A percentile compares a stretch with the other conserved stretches of the same genome.
phyloP scores from a whole-genome alignment of 2,113 vertebrate species.

The Rattus rattus region DNA sequence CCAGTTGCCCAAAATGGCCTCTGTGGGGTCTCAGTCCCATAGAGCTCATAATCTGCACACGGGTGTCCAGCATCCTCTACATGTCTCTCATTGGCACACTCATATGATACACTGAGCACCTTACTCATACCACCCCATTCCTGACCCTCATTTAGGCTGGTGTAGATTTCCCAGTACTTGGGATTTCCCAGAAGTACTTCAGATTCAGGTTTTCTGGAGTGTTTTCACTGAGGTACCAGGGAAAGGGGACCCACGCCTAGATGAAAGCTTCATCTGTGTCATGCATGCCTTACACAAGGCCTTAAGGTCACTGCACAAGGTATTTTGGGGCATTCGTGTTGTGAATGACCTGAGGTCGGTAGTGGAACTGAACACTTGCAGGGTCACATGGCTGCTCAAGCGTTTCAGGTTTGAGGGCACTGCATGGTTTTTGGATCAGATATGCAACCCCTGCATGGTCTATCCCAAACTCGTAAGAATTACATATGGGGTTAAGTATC shows the following conservation, averaged over 20 bases:
- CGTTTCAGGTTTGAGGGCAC: neutral
- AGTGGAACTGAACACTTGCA: neutral
- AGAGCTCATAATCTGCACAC: rapidly evolving
- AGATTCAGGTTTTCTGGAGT: neutral
- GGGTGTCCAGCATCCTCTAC: neutral
- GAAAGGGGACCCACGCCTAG: neutral
- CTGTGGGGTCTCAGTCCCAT: rapidly evolving
- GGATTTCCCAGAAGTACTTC: neutral
- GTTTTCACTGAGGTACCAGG: neutral
- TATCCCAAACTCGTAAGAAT: neutral
- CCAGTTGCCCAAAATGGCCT: neutral
- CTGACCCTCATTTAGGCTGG: neutral
- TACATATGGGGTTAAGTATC: rapidly evolving
- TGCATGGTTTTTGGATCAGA: no score
- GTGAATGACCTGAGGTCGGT: neutral
- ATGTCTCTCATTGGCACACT: rapidly evolving
- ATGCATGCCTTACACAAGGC: no score
- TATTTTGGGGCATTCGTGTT: neutral
- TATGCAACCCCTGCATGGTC: neutral
- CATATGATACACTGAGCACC: neutral
- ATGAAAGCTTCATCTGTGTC: neutral
- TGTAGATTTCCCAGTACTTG: neutral
- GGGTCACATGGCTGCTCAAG: neutral
- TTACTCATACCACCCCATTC: no score
- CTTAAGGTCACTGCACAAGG: neutral